Percentiles rank a stretch among this genome's conserved stretches.
Conservation (phyloP, 2,797 vertebrate genomes). For the Coilia nasus region DNA sequence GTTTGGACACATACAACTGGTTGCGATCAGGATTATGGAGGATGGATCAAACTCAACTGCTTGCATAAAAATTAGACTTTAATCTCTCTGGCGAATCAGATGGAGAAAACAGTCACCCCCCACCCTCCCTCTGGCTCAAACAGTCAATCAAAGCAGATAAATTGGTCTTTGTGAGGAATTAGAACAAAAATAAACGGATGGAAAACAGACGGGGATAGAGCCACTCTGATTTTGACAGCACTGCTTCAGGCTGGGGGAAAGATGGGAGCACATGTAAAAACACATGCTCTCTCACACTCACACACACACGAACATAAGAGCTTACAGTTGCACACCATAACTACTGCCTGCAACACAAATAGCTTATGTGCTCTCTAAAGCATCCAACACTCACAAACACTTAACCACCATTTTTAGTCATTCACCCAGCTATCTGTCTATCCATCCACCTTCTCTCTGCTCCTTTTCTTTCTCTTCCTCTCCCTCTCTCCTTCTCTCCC, state of each 20-base stretch:
- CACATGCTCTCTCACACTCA: neutral
- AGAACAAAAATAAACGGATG: neutral
- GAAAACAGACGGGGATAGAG: neutral
- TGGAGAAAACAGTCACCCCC: neutral
- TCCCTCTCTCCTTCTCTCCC: neutral
- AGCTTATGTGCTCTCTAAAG: neutral
- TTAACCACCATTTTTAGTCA: neutral
- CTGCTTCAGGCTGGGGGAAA: neutral
- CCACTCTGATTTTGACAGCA: neutral
- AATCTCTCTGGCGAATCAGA: neutral
- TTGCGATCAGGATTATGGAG: neutral
- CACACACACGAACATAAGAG: neutral
- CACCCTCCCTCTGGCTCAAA: neutral
- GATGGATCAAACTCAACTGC: neutral
- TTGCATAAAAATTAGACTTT: neutral
- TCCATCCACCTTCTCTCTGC: neutral
- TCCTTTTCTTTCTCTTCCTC: neutral
- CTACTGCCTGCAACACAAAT: neutral
- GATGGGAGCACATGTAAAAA: neutral
- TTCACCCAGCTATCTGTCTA: no score
- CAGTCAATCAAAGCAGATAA: conserved; percentile 10
- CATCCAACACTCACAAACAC: no score
- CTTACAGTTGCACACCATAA: neutral
- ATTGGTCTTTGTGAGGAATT: conserved; percentile 20
- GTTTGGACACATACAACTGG: neutral